Conservation (phyloP, 2,113 vertebrate species). For the Seriola rivoliana region DNA sequence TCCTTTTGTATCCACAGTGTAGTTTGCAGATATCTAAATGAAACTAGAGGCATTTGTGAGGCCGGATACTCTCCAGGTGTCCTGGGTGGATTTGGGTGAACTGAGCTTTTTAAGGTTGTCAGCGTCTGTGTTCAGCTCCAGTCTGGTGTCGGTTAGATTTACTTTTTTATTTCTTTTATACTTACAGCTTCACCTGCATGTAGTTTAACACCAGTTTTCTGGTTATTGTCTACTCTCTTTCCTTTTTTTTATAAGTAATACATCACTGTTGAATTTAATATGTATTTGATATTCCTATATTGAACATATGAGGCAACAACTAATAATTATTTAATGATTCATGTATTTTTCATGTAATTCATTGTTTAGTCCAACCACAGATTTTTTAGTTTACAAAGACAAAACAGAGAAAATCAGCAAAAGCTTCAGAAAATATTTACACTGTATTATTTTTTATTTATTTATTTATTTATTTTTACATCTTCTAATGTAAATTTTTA, state of each 20-base stretch:
- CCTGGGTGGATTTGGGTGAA: not conserved
- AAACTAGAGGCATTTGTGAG: not conserved
- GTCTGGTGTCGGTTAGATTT: not conserved
- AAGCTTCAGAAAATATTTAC: not conserved
- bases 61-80: not conserved
- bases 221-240: not conserved
- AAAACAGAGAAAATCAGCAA: not conserved
- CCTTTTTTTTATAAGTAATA: not conserved
- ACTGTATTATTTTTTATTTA: not conserved
- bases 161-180: not conserved
- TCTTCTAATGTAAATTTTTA: not conserved
- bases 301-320: not conserved
- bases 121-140: not conserved
- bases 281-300: not conserved
- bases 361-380: not conserved
- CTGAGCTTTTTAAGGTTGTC: not conserved
- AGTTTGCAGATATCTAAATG: not conserved
- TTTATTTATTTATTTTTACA: not conserved
- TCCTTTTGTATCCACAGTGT: not conserved
- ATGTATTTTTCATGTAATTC: not conserved
- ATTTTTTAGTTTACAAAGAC: not conserved
- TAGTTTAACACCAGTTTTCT: not conserved
- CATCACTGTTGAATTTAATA: not conserved
- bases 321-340: not conserved
- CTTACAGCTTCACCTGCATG: too few relatives aligned